phyloP scores from a whole-genome alignment of 2,113 vertebrate species.

The Anguilla japonica region DNA sequence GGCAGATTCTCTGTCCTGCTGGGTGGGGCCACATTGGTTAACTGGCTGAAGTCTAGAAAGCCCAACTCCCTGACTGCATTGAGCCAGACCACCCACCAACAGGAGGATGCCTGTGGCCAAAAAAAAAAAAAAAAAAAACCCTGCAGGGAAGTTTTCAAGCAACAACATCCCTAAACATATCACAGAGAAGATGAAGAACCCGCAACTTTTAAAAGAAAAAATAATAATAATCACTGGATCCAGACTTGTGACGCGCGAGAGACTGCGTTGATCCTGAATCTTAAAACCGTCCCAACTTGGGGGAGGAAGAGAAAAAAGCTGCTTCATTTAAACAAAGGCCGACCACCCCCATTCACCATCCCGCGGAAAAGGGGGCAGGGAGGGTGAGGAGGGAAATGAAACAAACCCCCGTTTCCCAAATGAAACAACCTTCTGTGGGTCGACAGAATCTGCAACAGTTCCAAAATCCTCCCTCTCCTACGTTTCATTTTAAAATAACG shows the following conservation, averaged over 20 bases:
- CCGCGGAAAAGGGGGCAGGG: not conserved
- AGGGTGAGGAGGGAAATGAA: not conserved
- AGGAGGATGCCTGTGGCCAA: not conserved
- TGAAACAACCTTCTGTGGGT: not conserved
- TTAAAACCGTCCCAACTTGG: conserved; percentile 15
- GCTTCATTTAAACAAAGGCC: conserved; percentile 11
- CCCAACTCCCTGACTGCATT: not conserved
- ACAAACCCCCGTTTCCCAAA: not conserved
- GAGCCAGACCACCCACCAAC: not conserved
- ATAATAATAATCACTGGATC: conserved; percentile 20
- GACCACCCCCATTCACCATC: not conserved
- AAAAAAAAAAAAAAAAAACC: not conserved
- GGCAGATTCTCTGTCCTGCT: not conserved
- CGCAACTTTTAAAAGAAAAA: conserved; percentile 10
- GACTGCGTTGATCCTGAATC: not conserved
- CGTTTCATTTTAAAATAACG: conserved; percentile 4
- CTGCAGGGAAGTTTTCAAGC: conserved; percentile 3
- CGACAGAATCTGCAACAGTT: not conserved
- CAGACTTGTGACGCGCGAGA: conserved; percentile 9
- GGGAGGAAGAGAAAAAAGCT: not conserved
- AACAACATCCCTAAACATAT: conserved; percentile 1
- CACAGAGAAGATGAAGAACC: not conserved
- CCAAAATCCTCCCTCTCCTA: not conserved
- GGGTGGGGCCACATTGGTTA: not conserved
- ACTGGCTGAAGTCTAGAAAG: not conserved